Evolutionary conservation across 1,140 invertebrate genomes (phyloP).

Genomic region (Drosophila nikananu): DNA sequence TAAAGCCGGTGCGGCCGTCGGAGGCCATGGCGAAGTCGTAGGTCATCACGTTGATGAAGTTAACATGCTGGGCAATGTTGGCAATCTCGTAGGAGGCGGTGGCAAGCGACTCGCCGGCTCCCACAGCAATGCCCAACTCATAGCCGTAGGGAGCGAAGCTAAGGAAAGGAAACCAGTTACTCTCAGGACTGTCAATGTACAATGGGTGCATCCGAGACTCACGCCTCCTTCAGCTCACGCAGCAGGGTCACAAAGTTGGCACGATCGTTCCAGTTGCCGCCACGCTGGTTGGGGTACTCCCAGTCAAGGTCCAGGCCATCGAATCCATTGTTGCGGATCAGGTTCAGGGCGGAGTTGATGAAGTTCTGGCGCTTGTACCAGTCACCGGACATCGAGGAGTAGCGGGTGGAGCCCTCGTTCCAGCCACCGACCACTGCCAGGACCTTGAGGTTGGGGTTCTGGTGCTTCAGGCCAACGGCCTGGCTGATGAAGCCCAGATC

Average conservation of each 20-base stretch:
- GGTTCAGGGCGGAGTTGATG: constrained; percentile 87
- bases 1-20: constrained; percentile 85
- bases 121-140: constrained; percentile 88
- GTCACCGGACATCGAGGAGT: constrained; percentile 87
- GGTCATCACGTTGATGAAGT: constrained; percentile 89
- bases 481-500: constrained; percentile 84
- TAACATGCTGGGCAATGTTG: constrained; percentile 86
- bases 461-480: constrained; percentile 87
- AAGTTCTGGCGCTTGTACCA: constrained; percentile 87
- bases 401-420: constrained; percentile 90
- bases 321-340: constrained; percentile 88
- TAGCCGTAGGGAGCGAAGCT: constrained; percentile 86
- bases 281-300: constrained; percentile 91
- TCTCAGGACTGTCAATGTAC: no score
- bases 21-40: constrained; percentile 89
- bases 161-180: not conserved
- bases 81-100: constrained; percentile 87
- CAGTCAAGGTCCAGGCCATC: constrained; percentile 93
- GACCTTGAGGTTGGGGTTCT: constrained; percentile 89
- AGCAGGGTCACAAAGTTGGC: constrained; percentile 87
- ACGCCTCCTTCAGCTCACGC: constrained; percentile 87
- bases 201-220: constrained; percentile 1
- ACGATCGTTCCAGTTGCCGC: constrained; percentile 86
- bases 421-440: constrained; percentile 92
- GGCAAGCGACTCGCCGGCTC: constrained; percentile 86